Conservation (phyloP, 1,140 invertebrate species). For the Gonioctena quinquepunctata region DNA sequence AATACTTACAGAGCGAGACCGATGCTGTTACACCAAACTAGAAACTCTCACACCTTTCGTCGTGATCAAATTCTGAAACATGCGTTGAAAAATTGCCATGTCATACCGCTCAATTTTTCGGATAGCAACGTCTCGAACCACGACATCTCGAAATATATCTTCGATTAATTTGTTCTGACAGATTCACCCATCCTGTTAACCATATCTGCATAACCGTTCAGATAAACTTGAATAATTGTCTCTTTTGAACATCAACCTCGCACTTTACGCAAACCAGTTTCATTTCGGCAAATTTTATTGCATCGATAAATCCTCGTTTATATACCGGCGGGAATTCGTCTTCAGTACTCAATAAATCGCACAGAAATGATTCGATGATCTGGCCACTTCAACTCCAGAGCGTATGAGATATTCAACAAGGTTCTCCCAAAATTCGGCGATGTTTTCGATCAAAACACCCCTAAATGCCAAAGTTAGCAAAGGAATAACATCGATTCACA, state of each 20-base stretch:
- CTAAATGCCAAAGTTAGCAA: no score
- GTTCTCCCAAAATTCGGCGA: no score
- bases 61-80: no score
- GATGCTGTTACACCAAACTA: no score
- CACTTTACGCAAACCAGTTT: neutral
- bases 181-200: conserved; percentile 1
- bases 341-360: neutral
- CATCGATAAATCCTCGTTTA: neutral
- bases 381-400: no score
- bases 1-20: no score
- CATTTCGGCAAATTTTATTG: conserved; percentile 5
- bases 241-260: conserved; percentile 2
- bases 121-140: neutral
- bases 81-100: neutral
- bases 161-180: conserved; percentile 5
- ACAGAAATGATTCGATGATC: neutral
- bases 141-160: neutral
- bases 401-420: no score
- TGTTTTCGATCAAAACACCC: no score
- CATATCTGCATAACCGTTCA: conserved; percentile 5
- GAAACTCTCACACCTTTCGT: no score
- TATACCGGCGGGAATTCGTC: neutral
- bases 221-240: conserved; percentile 9
- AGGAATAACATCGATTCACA: no score
- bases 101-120: neutral